A percentile compares a stretch with the other conserved stretches of the same genome.
Conservation (phyloP, 2,113 vertebrate species). For the Microcebus ravelobensis region DNA sequence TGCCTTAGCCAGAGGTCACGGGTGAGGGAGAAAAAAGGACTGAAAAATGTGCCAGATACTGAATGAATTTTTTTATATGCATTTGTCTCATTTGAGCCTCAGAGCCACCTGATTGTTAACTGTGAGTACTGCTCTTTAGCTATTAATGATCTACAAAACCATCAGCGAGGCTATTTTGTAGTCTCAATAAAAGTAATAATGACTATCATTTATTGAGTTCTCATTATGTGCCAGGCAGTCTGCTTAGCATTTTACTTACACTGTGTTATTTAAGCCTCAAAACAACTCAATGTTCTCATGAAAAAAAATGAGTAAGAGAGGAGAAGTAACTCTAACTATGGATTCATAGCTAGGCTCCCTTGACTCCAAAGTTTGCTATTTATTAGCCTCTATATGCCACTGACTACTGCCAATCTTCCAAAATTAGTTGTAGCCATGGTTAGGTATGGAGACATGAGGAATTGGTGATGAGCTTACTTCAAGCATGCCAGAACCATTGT, state of each 20-base stretch:
- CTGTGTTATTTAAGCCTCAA: constrained; percentile 37
- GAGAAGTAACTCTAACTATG: background rate
- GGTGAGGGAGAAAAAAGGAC: background rate
- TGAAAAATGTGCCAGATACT: background rate
- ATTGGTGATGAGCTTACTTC: background rate
- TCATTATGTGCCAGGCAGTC: background rate
- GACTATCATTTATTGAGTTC: constrained; percentile 10
- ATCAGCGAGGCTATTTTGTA: background rate
- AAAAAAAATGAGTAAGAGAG: constrained; percentile 24
- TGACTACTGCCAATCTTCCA: background rate
- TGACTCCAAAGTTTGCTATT: background rate
- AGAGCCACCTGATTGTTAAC: background rate
- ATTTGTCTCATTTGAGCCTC: background rate
- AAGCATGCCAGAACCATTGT: background rate
- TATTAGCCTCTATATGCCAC: background rate
- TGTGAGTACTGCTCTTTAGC: background rate
- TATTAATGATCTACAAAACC: constrained; percentile 46
- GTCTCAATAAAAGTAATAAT: constrained; percentile 41
- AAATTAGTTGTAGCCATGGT: background rate
- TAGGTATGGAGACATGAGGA: background rate
- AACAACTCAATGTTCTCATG: background rate
- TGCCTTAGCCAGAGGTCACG: background rate
- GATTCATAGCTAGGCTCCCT: background rate
- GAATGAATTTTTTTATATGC: background rate
- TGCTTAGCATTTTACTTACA: constrained; percentile 44